These are phyloP conservation scores for Drosophila lacteicornis DNA, from an alignment of 1,140 invertebrate species.

Conservation along the genomic window DNA sequence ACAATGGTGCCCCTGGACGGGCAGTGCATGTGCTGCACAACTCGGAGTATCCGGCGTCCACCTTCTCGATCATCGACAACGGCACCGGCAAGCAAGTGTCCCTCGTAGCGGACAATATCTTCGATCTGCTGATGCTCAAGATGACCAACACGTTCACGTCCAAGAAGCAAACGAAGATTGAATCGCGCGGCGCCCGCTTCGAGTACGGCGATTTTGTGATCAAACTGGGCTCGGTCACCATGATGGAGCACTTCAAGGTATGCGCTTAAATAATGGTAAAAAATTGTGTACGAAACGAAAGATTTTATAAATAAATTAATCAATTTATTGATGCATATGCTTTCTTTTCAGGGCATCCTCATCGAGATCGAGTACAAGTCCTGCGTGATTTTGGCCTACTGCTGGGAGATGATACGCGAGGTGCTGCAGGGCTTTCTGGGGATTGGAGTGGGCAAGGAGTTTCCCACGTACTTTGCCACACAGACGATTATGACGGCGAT, in stretches of 20 bases:
- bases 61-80: constrained; percentile 96
- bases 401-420: constrained; percentile 96
- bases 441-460: constrained; percentile 88
- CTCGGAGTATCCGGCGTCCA: constrained; percentile 97
- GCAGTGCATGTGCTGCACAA: constrained; percentile 96
- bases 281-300: too few relatives aligned
- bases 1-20: constrained; percentile 87
- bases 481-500: constrained; percentile 76
- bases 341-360: constrained; percentile 89
- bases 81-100: constrained; percentile 92
- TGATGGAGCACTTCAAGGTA: constrained; percentile 95
- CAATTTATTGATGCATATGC: too few relatives aligned
- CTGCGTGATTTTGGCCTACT: constrained; percentile 93
- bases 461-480: constrained; percentile 88
- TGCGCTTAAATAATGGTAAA: too few relatives aligned
- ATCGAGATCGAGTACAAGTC: constrained; percentile 98
- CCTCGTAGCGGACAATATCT: constrained; percentile 94
- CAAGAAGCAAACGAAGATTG: constrained; percentile 95
- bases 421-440: constrained; percentile 97
- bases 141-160: constrained; percentile 94
- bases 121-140: constrained; percentile 96
- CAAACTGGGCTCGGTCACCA: constrained; percentile 96
- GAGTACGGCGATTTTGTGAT: constrained; percentile 97
- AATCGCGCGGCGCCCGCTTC: constrained; percentile 96
- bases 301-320: neutral